Percentiles rank a stretch among this genome's conserved stretches.
phyloP scores from a whole-genome alignment of 2,888 invertebrate genomes.

The Philopedon plagiatum region DNA sequence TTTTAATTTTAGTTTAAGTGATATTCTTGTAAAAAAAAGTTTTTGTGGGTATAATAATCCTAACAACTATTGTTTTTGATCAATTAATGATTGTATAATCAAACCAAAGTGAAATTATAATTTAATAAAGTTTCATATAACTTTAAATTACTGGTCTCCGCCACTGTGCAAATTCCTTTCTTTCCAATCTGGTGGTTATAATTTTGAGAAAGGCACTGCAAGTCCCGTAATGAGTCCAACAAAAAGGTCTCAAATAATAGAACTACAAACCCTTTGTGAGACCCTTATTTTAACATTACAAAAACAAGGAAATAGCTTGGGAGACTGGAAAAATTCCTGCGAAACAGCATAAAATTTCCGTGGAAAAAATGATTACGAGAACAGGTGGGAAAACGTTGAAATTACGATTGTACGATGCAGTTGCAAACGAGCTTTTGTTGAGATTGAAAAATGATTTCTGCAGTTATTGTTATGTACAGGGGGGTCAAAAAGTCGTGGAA shows the following conservation, averaged over 20 bases:
- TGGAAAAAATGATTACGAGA: slow-evolving; percentile 5
- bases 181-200: slow-evolving; percentile 28
- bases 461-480: no score
- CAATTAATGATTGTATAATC: no score
- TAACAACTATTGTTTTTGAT: no score
- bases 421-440: slow-evolving; percentile 3
- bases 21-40: no score
- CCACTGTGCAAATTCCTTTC: slow-evolving; percentile 7
- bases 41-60: no score
- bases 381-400: slow-evolving; percentile 27
- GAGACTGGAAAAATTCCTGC: slow-evolving; percentile 14
- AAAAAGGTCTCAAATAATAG: slow-evolving; percentile 35
- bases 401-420: neutral
- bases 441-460: slow-evolving; percentile 2
- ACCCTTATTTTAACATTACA: slow-evolving; percentile 21
- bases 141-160: no score
- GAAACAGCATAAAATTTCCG: neutral
- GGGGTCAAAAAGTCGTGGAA: no score
- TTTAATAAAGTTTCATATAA: no score
- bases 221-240: slow-evolving; percentile 31
- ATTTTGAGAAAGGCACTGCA: slow-evolving; percentile 33
- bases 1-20: no score
- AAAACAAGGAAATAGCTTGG: slow-evolving; percentile 26
- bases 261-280: slow-evolving; percentile 28
- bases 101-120: no score